Evolutionary conservation across 2,888 invertebrate species (phyloP), one percentile per base, ranked within the genome.

Genomic region (Anticlea derivata): DNA sequence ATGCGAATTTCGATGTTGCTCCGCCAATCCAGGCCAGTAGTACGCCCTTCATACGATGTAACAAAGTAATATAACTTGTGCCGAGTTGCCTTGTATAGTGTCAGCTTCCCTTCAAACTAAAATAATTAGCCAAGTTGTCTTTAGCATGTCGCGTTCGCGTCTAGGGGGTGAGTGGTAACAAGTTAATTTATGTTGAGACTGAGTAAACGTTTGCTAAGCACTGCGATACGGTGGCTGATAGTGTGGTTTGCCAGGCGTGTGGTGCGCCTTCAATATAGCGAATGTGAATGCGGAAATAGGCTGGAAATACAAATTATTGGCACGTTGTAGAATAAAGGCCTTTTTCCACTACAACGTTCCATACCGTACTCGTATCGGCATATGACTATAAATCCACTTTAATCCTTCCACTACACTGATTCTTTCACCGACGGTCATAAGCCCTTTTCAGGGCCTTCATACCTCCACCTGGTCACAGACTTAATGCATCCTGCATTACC

Each of bases 111-210:
- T 50, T 56, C 55, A 54, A 61, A 61, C 55, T 58, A 55, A 54
- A 61, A 61, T 58, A 61, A 61, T 61, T 58, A 60, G 70, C 47
- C 59, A 62, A 73, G 68, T 74, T 72, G 73, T 73, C 57, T 70
- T 65, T 60, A 61, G 47, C 60, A 60, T 65, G 64, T 61, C 59
- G 64, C 59, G 44, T 35, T 45, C 47, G 33, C 50, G 53, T 47
- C 26, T 31, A 35, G 44, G 48, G 47, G 40, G 39, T 22, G 46
- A 17, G 11, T 45, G 12, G 52, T 69, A 74, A 77, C 78, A 75
- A 76, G 79, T 74, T 80, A 78, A 80, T 80, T 78, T 74, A 69
- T 68, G 73, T 72, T 68, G 69, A 68, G 68, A 66, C 73, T 70
- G 56, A 66, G 70, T 66, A 75, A 79, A 78, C 66, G 67, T 70